Conservation (phyloP, 2,888 invertebrate genomes). For the Dynastes hyllus region DNA sequence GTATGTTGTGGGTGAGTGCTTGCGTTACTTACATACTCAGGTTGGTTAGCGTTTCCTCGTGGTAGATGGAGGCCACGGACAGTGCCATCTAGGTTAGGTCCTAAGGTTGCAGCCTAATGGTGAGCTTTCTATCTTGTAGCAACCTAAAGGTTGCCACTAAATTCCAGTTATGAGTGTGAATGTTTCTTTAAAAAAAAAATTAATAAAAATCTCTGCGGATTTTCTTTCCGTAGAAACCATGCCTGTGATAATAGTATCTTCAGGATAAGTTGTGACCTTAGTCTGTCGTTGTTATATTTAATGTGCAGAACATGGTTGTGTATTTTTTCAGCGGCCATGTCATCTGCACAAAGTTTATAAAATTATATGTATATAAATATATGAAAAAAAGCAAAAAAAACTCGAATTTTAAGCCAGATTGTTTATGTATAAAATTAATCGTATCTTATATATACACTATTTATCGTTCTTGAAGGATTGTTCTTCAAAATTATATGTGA, state of each 20-base stretch:
- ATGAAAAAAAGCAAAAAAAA: conserved; percentile 64
- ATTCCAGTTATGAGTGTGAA: conserved; percentile 62
- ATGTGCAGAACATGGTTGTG: conserved; percentile 63
- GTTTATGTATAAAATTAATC: conserved; percentile 70
- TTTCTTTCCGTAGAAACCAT: conserved; percentile 68
- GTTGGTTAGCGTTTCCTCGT: conserved; percentile 68
- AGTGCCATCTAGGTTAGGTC: conserved; percentile 70
- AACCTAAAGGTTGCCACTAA: conserved; percentile 62
- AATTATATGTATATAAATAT: conserved; percentile 71
- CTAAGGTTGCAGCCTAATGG: conserved; percentile 68
- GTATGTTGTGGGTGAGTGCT: conserved; percentile 50
- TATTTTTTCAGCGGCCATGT: conserved; percentile 58
- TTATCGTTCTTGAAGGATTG: conserved; percentile 63
- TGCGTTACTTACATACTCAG: conserved; percentile 66
- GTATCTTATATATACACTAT: conserved; percentile 66
- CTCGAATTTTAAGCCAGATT: conserved; percentile 70
- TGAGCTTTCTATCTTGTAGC: conserved; percentile 63
- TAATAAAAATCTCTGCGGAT: conserved; percentile 53
- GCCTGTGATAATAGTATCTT: conserved; percentile 83
- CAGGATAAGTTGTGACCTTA: conserved; percentile 82
- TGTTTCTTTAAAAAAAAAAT: conserved; percentile 53
- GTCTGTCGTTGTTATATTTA: conserved; percentile 74
- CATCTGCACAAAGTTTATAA: conserved; percentile 69
- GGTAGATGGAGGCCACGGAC: conserved; percentile 60
- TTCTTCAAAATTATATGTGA: conserved; percentile 71